These are phyloP conservation scores for Tuta absoluta DNA, from an alignment of 2,888 invertebrate genomes.

Conservation along the genomic window DNA sequence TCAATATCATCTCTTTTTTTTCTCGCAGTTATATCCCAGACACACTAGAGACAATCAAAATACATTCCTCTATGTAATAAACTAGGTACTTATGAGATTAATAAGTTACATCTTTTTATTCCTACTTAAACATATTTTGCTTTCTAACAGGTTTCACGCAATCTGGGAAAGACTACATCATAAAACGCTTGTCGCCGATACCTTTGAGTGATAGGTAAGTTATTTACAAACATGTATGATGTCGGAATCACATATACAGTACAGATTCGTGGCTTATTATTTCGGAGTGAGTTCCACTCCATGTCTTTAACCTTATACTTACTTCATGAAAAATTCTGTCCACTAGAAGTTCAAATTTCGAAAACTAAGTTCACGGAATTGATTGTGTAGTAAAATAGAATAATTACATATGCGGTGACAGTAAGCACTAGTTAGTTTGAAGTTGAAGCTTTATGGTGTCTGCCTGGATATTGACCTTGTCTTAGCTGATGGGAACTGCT, in stretches of 20 bases:
- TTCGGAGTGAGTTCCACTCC: background rate
- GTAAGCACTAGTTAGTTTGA: conserved; percentile 6
- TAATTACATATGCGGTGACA: conserved; percentile 12
- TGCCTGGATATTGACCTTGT: conserved; percentile 37
- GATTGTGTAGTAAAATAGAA: background rate
- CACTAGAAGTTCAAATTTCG: conserved; percentile 27
- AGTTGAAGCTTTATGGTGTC: conserved; percentile 23
- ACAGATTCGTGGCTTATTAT: background rate
- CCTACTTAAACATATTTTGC: background rate
- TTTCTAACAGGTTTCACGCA: conserved; percentile 56
- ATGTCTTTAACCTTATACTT: conserved; percentile 14
- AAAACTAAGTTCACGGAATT: conserved; percentile 2
- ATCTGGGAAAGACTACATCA: conserved; percentile 53
- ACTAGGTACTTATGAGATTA: too few species aligned
- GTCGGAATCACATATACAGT: background rate
- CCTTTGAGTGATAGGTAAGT: conserved; percentile 63
- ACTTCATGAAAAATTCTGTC: background rate
- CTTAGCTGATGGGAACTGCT: conserved; percentile 29
- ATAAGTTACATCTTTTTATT: background rate
- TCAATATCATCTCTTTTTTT: too few species aligned
- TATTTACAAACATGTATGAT: background rate
- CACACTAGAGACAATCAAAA: too few species aligned
- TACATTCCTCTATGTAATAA: too few species aligned
- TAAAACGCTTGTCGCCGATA: conserved; percentile 59
- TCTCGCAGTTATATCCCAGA: too few species aligned